Base-by-base conservation (phyloP, 2,797 vertebrate species). In the Hipposideros larvatus region DNA sequence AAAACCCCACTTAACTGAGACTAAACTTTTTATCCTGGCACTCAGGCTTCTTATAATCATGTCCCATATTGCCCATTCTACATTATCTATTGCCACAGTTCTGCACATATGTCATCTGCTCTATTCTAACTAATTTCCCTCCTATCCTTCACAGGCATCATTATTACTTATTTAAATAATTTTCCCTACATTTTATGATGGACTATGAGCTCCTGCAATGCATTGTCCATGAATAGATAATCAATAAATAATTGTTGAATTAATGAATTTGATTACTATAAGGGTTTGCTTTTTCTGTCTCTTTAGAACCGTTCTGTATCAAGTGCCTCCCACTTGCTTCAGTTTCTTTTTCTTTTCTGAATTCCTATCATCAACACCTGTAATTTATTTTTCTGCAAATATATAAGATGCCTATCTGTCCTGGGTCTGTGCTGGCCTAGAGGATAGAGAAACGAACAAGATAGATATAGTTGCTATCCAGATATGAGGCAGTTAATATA, bases 271-370 rank as follows among this genome's bases (percentile, higher is more conserved):
- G 19, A 73, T 61, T 83, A 85, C 63, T 87, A 79, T 88, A 80
- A 21, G 14, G 41, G 55, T 97, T 90, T 87, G 24, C 19, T 63
- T 71, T 96, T 85, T 43, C 71, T 82, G 1, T 73, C 85, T 94
- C 61, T 94, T 59, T 77, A 73, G 61, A 85, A 43, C n/a, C 37
- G 6, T 71, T 53, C 51, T 71, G 31, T 7, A n/a, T 5, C 66
- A 63, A 4, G 28, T 94, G 59, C 31, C 31, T 94, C 70, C 19
- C 19, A 74, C 48, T 61, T 7, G 4, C 63, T 59, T 94, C 65
- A 9, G 7, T 94, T 83, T 92, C 70, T 96, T 91, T 96, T 91
- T 91, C 37, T 83, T 57, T 31, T 91, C 48, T 61, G 34, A 87
- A 94, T 97, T 87, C 48, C 48, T 82, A 4, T 82, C 43, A 77